phyloP scores from a whole-genome alignment of 2,113 vertebrate genomes.

The Sardina pilchardus region DNA sequence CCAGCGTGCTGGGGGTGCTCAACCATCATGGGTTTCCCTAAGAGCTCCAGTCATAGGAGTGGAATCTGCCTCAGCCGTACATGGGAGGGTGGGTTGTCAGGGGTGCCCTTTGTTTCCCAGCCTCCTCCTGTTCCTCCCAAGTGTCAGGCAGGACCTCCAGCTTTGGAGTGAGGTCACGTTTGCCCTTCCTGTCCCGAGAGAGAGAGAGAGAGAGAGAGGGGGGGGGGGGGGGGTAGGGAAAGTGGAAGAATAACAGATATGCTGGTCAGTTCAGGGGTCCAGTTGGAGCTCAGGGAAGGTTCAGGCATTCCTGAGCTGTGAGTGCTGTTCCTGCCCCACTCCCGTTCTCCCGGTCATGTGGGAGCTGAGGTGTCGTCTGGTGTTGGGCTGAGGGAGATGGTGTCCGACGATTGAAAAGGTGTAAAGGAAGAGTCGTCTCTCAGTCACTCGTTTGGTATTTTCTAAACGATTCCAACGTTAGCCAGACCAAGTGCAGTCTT shows the following conservation, averaged over 20 bases:
- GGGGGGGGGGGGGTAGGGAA: too few species aligned
- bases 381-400: background rate
- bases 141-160: background rate
- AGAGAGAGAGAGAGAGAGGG: background rate
- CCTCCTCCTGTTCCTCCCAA: background rate
- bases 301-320: slow-evolving; percentile 14
- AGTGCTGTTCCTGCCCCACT: background rate
- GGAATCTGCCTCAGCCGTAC: background rate
- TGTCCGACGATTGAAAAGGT: background rate
- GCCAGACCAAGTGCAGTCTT: too few species aligned
- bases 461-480: background rate
- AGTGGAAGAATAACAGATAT: too few species aligned
- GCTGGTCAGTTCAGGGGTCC: background rate
- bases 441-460: background rate
- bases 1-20: background rate
- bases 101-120: background rate
- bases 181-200: background rate
- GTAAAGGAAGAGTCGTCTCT: background rate
- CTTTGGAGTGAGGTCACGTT: background rate
- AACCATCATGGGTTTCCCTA: background rate
- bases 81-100: background rate
- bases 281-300: background rate
- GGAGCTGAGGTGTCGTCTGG: background rate
- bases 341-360: background rate
- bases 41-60: background rate